Percentiles rank a stretch among this genome's conserved stretches.
Evolutionary conservation across 2,113 vertebrate species (phyloP).

Genomic region (Dicentrarchus labrax): DNA sequence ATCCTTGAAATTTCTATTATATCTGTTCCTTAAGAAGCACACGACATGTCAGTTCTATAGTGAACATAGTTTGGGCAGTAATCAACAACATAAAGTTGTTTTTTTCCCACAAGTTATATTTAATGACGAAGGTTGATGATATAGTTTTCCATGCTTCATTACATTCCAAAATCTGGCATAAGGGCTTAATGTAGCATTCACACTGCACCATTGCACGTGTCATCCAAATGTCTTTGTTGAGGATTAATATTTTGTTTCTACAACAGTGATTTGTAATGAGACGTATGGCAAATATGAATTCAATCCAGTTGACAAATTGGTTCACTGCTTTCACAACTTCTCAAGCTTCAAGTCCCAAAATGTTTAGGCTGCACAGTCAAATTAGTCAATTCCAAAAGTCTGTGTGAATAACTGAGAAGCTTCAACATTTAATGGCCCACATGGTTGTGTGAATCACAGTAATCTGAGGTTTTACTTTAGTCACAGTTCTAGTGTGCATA

Average conservation of each 20-base stretch:
- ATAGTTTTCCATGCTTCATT: conserved; percentile 72
- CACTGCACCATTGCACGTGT: conserved; percentile 58
- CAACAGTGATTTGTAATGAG: conserved; percentile 48
- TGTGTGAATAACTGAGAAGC: conserved; percentile 30
- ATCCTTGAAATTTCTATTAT: conserved; percentile 45
- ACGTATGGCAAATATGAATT: conserved; percentile 35
- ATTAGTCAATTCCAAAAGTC: not conserved
- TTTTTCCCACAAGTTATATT: conserved; percentile 27
- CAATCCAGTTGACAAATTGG: conserved; percentile 36
- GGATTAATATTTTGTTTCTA: conserved; percentile 36
- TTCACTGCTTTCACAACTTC: conserved; percentile 23
- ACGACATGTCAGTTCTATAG: conserved; percentile 34
- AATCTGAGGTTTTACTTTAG: conserved; percentile 30
- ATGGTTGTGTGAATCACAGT: conserved; percentile 32
- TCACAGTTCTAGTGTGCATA: conserved; percentile 9
- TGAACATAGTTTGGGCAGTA: conserved; percentile 39
- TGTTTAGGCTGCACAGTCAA: conserved; percentile 23
- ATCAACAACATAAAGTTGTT: conserved; percentile 14
- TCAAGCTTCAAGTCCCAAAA: not conserved
- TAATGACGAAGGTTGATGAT: conserved; percentile 19
- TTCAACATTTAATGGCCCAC: not conserved
- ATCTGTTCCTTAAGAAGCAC: conserved; percentile 61
- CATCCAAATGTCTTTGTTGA: conserved; percentile 54
- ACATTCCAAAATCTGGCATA: conserved; percentile 80
- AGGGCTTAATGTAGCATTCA: conserved; percentile 81